These are phyloP conservation scores for Brachirus orientalis DNA, from an alignment of 2,113 vertebrate species.

Conservation along the genomic window DNA sequence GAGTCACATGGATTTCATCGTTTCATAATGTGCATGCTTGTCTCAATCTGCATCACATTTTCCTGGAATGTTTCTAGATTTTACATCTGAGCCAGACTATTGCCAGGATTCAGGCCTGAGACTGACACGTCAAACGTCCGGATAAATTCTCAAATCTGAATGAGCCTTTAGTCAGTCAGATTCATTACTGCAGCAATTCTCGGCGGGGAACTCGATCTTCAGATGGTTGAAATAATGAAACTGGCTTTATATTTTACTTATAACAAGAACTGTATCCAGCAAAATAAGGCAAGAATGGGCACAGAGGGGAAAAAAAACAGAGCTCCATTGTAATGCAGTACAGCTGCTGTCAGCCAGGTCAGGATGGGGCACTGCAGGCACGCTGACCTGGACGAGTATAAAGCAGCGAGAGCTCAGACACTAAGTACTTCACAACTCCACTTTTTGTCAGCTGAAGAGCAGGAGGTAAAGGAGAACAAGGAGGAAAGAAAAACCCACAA, in stretches of 20 bases:
- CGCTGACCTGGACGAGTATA: conserved; percentile 55
- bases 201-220: no score
- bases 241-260: conserved; percentile 10
- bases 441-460: conserved; percentile 49
- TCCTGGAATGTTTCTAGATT: no score
- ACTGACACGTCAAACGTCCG: no score
- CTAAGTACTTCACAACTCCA: conserved; percentile 67
- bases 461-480: background rate
- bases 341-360: conserved; percentile 55
- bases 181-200: no score
- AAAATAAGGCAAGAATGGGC: conserved; percentile 28
- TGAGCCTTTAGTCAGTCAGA: no score
- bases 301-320: background rate
- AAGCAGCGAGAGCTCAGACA: conserved; percentile 52
- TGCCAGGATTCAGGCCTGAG: no score
- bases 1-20: background rate
- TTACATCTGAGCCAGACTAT: no score
- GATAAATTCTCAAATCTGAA: no score
- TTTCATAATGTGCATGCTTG: no score
- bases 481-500: background rate
- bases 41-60: no score
- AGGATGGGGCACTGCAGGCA: conserved; percentile 46
- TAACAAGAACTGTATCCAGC: conserved; percentile 4
- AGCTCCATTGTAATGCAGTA: conserved; percentile 26
- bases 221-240: no score